Base-by-base conservation (phyloP, 2,113 vertebrate genomes). In the Urocynchramus pylzowi region DNA sequence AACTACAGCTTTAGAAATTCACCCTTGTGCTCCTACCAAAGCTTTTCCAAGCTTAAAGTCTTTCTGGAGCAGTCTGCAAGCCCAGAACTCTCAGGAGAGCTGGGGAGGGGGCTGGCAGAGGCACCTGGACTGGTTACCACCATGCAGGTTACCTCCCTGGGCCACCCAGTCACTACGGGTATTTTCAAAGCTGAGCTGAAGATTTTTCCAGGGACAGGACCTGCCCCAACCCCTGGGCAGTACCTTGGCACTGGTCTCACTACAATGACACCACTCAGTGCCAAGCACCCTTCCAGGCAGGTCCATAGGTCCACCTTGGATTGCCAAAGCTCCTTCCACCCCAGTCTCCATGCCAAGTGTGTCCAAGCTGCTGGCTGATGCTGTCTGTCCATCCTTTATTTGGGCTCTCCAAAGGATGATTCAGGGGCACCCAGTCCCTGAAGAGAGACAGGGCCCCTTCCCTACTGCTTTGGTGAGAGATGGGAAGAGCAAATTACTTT, bases 161-260 rank as follows among this genome's bases (percentile, higher is more conserved):
- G 14, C 6, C 1, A 8, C 15, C 21, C 0, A 0, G 57, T 41
- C 60, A 42, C 18, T 52, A 6, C 14, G 0, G 19, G 14, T 5
- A 3, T 63, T 78, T 35, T 35, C 35, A 49, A 52, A 88, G 64
- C 33, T 1, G 5, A n/a, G 31, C n/a, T 74, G 52, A 61, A 65
- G 56, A 11, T 7, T 30, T 27, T 45, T 44, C n/a, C 60, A 31
- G 19, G 35, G 37, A 37, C 11, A 27, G 31, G 22, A 45, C 2
- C 9, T 59, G 44, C 31, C 67, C 56, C 52, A 64, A 2, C 7
- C 44, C 56, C 68, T 12, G 42, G 59, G 49, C 35, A 26, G 7
- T 30, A n/a, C 33, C 60, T 77, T 6, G 1, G 65, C 63, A 49
- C 16, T 6, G 0, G 5, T 37, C 26, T 71, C 10, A 2, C 61